These are phyloP conservation scores for Cassiopea andromeda DNA, from an alignment of 30 jellyfish, hydroid and myxozoan species.

Conservation along the genomic window DNA sequence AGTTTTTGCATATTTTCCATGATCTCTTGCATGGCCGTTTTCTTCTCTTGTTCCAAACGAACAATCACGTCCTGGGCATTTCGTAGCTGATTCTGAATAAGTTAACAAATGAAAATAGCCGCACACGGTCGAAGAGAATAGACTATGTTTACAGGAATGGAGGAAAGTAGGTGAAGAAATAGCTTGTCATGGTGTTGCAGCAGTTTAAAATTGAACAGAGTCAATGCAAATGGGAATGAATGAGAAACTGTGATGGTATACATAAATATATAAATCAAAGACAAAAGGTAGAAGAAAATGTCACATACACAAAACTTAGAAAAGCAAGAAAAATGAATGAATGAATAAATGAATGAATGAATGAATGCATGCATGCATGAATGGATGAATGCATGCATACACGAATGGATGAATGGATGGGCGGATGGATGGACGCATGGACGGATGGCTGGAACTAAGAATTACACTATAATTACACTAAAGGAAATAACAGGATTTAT, in stretches of 20 bases:
- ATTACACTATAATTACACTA: neutral
- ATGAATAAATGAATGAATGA: neutral
- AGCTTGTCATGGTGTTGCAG: too few species aligned
- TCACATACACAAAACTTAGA: neutral
- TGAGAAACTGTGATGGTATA: too few species aligned
- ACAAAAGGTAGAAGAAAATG: too few species aligned
- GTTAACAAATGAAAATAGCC: neutral
- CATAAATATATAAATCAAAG: too few species aligned
- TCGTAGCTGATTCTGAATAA: conserved; percentile 54
- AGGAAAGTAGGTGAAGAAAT: too few species aligned
- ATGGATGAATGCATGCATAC: too few species aligned
- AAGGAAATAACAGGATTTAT: too few species aligned
- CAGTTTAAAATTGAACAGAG: too few species aligned
- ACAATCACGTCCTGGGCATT: conserved; percentile 76
- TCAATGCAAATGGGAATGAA: too few species aligned
- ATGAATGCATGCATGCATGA: too few species aligned
- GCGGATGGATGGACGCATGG: neutral
- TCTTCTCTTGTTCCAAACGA: conserved; percentile 89
- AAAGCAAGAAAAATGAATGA: neutral
- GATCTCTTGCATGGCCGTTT: conserved; percentile 76
- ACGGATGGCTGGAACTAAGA: neutral
- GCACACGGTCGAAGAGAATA: neutral
- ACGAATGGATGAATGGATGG: neutral
- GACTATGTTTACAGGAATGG: neutral
- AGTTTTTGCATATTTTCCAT: conserved; percentile 82